These are phyloP conservation scores for Spilarctia lutea DNA, from an alignment of 2,888 invertebrate genomes.

Conservation along the genomic window DNA sequence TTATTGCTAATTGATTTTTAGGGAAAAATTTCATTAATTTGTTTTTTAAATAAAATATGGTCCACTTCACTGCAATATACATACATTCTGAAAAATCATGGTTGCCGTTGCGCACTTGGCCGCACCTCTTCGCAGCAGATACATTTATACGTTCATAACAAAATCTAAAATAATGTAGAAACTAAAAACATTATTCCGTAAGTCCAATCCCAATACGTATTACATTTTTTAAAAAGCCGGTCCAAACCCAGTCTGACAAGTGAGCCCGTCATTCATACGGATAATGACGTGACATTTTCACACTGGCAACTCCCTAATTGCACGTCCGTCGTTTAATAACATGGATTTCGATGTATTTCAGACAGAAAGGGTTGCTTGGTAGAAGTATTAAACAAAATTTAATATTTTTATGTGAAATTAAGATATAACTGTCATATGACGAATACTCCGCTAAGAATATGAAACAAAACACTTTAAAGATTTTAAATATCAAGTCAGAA, in stretches of 20 bases:
- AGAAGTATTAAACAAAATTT: not conserved
- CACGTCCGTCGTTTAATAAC: conserved; percentile 48
- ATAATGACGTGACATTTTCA: conserved; percentile 58
- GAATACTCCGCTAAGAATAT: not conserved
- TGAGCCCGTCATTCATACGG: conserved; percentile 50
- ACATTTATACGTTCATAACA: no score
- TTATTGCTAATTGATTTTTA: no score
- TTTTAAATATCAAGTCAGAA: no score
- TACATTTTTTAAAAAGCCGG: conserved; percentile 32
- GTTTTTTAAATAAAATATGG: no score
- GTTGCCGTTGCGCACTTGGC: no score
- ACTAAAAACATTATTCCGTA: conserved; percentile 20
- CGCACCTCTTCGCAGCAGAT: no score
- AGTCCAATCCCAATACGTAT: conserved; percentile 24
- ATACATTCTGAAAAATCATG: no score
- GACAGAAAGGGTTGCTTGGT: conserved; percentile 11
- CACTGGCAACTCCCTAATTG: conserved; percentile 58
- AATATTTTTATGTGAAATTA: not conserved
- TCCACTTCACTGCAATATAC: no score
- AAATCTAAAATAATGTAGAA: no score
- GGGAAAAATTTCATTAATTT: no score
- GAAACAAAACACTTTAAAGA: not conserved
- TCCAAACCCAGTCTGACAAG: conserved; percentile 29
- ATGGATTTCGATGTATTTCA: conserved; percentile 37
- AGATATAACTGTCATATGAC: not conserved